A percentile compares a stretch with the other conserved stretches of the same genome.
Evolutionary conservation across 2,113 vertebrate species (phyloP).

Genomic region (Trematomus loennbergii): DNA sequence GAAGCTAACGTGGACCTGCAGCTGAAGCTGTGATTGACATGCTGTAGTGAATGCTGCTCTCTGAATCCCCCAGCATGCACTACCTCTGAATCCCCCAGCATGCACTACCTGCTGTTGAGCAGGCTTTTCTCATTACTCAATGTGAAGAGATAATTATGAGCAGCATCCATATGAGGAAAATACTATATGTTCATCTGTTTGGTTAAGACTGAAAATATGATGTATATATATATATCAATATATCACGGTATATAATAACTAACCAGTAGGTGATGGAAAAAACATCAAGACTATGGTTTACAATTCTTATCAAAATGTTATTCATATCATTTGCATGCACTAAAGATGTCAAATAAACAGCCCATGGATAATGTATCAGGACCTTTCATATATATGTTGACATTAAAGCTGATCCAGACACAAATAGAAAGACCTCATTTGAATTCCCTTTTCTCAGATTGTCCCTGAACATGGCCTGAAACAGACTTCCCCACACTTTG

Average conservation of each 20-base stretch:
- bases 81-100: background rate
- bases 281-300: too few species aligned
- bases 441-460: too few species aligned
- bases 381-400: background rate
- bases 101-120: slow-evolving; percentile 31
- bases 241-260: background rate
- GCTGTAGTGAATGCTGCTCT: slow-evolving; percentile 44
- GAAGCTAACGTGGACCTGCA: background rate
- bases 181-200: background rate
- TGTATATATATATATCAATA: too few species aligned
- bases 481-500: background rate
- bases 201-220: background rate
- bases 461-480: too few species aligned
- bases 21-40: slow-evolving; percentile 39
- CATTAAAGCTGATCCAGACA: too few species aligned
- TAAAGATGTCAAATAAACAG: background rate
- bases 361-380: background rate
- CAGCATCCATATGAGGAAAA: slow-evolving; percentile 1
- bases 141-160: slow-evolving; percentile 19
- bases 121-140: slow-evolving; percentile 23
- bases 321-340: background rate
- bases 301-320: background rate
- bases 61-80: slow-evolving; percentile 26
- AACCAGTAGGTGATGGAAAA: background rate
- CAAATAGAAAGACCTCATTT: too few species aligned